These are phyloP conservation scores for Melanostigma gelatinosum DNA, from an alignment of 2,113 vertebrate species.

Conservation along the genomic window DNA sequence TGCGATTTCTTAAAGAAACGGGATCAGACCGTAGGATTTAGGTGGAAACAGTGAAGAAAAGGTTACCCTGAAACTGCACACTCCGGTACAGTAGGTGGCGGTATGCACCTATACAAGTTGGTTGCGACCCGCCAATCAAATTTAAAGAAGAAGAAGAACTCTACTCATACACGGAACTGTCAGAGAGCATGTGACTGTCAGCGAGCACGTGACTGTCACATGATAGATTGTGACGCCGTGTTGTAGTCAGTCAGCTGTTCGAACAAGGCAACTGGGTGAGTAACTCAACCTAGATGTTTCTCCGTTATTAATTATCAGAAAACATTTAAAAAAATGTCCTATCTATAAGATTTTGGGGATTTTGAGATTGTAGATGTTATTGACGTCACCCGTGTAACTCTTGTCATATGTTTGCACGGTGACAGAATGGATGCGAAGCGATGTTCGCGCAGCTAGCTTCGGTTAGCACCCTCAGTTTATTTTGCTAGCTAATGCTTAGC, in stretches of 20 bases:
- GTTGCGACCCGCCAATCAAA: too few relatives aligned
- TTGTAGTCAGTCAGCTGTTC: constrained; percentile 69
- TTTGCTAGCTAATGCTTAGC: background rate
- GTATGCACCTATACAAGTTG: too few relatives aligned
- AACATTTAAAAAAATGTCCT: rapidly evolving
- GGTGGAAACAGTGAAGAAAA: too few relatives aligned
- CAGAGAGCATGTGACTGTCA: constrained; percentile 64
- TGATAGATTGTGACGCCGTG: constrained; percentile 72
- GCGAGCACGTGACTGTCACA: constrained; percentile 74
- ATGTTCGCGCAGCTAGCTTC: constrained; percentile 31
- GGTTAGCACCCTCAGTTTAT: constrained; percentile 44
- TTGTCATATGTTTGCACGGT: background rate
- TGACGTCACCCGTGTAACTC: background rate
- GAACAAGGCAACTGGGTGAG: constrained; percentile 55
- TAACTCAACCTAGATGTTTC: background rate
- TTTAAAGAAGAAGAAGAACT: background rate
- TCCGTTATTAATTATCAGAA: background rate
- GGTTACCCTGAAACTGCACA: too few relatives aligned
- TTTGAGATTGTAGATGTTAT: background rate
- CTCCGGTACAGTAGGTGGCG: too few relatives aligned
- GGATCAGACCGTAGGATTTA: too few relatives aligned
- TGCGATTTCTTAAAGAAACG: too few relatives aligned
- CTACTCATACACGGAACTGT: background rate
- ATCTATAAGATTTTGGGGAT: background rate
- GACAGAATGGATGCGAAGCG: constrained; percentile 11